Evolutionary conservation across 2,113 vertebrate species (phyloP).

Genomic region (Aleadryas rufinucha): DNA sequence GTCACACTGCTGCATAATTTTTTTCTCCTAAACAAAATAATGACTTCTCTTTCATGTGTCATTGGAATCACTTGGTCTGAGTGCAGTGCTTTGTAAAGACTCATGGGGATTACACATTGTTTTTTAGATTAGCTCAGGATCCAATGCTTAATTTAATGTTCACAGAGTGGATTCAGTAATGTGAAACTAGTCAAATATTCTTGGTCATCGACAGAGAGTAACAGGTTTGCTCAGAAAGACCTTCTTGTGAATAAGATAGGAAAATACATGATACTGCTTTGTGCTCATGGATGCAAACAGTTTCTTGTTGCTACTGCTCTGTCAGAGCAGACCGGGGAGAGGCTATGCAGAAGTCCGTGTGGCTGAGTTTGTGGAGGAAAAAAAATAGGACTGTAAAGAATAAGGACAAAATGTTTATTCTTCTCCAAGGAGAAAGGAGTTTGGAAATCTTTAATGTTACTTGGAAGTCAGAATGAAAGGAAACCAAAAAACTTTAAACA

Average conservation of each 20-base stretch:
- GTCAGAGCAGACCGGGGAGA: background rate
- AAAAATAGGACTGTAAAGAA: background rate
- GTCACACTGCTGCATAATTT: background rate
- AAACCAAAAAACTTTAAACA: background rate
- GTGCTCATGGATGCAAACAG: background rate
- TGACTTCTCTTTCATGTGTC: background rate
- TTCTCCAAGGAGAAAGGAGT: background rate
- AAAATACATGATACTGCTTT: background rate
- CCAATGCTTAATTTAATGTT: background rate
- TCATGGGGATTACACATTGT: background rate
- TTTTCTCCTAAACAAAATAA: background rate
- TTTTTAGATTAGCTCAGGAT: background rate
- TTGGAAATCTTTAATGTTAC: background rate
- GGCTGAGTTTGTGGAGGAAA: background rate
- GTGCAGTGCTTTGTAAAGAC: background rate
- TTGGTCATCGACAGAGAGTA: background rate
- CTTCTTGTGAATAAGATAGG: background rate
- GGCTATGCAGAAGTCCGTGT: background rate
- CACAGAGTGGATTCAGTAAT: background rate
- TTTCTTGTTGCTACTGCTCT: background rate
- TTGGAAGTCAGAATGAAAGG: slow-evolving; percentile 2
- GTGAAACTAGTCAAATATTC: background rate
- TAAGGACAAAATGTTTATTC: background rate
- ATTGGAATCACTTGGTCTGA: background rate
- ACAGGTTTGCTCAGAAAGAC: background rate